Evolutionary conservation across 2,888 invertebrate genomes (phyloP).

Genomic region (Geophilus truncorum): DNA sequence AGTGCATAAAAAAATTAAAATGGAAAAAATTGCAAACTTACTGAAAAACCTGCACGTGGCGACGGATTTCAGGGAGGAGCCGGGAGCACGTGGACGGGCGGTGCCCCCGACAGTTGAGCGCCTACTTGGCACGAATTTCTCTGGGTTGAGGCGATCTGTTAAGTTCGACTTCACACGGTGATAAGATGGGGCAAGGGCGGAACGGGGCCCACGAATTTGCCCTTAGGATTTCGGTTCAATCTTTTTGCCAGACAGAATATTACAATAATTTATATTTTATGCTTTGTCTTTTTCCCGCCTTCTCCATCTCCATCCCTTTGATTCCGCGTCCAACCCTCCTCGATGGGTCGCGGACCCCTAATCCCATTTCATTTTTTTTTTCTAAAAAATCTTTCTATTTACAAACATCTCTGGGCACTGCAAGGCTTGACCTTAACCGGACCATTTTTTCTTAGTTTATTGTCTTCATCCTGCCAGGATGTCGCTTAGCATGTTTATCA

Average conservation of each 20-base stretch:
- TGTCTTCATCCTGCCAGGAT: not conserved
- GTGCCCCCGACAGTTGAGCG: not conserved
- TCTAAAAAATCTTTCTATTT: no score
- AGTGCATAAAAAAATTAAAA: not conserved
- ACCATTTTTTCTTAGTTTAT: not conserved
- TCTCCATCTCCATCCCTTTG: not conserved
- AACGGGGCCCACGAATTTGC: conserved; percentile 23
- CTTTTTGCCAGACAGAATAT: not conserved
- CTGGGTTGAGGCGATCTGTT: conserved; percentile 15
- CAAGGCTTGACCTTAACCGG: not conserved
- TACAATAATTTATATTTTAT: conserved; percentile 18
- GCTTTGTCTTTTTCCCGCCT: conserved; percentile 19
- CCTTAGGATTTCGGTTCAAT: conserved; percentile 7
- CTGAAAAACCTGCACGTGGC: not conserved
- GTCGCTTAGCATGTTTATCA: no score
- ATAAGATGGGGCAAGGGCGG: conserved; percentile 10
- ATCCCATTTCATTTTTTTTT: not conserved
- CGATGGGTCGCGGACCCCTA: not conserved
- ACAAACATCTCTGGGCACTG: no score
- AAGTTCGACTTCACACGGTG: conserved; percentile 14
- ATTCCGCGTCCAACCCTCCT: not conserved
- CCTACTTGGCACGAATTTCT: conserved; percentile 22
- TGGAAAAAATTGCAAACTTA: not conserved
- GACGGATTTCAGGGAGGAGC: not conserved
- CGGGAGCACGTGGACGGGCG: not conserved